phyloP scores from a whole-genome alignment of 30 jellyfish, hydroid and myxozoan species.

The Pseudorhiza aurosa region DNA sequence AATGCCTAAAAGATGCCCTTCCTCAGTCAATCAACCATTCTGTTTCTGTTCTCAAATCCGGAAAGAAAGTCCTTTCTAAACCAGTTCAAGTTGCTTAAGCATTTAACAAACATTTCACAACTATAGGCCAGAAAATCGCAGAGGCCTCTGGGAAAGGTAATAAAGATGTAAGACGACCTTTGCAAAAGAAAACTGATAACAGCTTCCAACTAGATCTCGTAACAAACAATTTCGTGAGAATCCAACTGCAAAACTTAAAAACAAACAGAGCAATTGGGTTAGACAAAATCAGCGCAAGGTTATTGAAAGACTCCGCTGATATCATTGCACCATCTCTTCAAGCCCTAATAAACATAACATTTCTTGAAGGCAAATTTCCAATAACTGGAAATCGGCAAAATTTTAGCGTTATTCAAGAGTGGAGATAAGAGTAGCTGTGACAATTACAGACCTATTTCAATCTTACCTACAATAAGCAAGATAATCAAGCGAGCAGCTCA shows the following conservation, averaged over 20 bases:
- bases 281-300: constrained; percentile 78
- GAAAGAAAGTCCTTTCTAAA: constrained; percentile 36
- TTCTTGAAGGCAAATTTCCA: constrained; percentile 60
- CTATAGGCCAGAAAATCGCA: constrained; percentile 66
- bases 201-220: constrained; percentile 63
- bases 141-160: constrained; percentile 75
- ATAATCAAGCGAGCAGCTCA: constrained; percentile 68
- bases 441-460: constrained; percentile 65
- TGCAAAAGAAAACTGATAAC: constrained; percentile 64
- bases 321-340: constrained; percentile 73
- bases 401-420: constrained; percentile 48
- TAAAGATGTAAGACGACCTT: constrained; percentile 30
- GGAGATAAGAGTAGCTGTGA: constrained; percentile 57
- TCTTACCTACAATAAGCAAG: constrained; percentile 58
- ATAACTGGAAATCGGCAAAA: constrained; percentile 69
- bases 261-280: constrained; percentile 72
- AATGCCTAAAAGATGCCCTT: constrained; percentile 66
- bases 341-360: constrained; percentile 58
- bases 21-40: constrained; percentile 55
- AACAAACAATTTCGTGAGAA: constrained; percentile 67
- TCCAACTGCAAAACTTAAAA: constrained; percentile 51
- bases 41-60: constrained; percentile 50
- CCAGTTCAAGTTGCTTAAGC: constrained; percentile 61
- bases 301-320: constrained; percentile 72
- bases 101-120: constrained; percentile 38